Percentiles rank a stretch among this genome's conserved stretches.
Conservation (phyloP, 2,113 vertebrate genomes). For the Etia nguti region DNA sequence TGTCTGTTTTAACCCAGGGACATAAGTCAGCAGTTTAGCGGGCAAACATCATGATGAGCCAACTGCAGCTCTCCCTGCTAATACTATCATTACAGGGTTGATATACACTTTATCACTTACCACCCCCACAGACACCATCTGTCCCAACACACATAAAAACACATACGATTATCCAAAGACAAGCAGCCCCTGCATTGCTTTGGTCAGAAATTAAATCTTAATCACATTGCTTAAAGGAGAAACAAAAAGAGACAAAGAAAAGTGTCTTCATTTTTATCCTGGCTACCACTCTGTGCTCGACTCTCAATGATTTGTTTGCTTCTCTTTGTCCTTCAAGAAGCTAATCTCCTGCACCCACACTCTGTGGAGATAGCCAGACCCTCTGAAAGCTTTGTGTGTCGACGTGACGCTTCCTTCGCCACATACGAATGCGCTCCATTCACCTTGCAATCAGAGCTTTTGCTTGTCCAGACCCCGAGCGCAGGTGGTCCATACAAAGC, state of each 20-base stretch:
- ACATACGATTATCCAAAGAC: conserved; percentile 2
- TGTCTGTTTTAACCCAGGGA: conserved; percentile 33
- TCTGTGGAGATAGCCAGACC: neutral
- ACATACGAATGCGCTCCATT: neutral
- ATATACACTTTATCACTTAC: conserved; percentile 36
- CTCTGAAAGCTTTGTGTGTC: neutral
- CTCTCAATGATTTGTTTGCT: neutral
- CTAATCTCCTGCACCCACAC: neutral
- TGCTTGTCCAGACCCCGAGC: conserved; percentile 18
- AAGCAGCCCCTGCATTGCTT: neutral
- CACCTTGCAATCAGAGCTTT: conserved; percentile 36
- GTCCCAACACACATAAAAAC: neutral
- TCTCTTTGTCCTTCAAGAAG: conserved; percentile 3
- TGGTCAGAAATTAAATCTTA: conserved; percentile 13
- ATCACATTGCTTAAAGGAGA: neutral
- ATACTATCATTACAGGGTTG: conserved; percentile 38
- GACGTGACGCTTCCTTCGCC: neutral
- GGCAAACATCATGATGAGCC: conserved; percentile 40
- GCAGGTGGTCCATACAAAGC: conserved; percentile 48
- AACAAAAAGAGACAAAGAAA: neutral
- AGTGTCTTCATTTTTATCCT: conserved; percentile 2
- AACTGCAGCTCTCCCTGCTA: conserved; percentile 47
- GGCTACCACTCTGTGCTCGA: neutral
- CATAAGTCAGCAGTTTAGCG: conserved; percentile 41
- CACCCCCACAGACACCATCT: conserved; percentile 42